Base-by-base conservation (phyloP, 2,888 invertebrate species). In the Caenorhabditis sinica region DNA sequence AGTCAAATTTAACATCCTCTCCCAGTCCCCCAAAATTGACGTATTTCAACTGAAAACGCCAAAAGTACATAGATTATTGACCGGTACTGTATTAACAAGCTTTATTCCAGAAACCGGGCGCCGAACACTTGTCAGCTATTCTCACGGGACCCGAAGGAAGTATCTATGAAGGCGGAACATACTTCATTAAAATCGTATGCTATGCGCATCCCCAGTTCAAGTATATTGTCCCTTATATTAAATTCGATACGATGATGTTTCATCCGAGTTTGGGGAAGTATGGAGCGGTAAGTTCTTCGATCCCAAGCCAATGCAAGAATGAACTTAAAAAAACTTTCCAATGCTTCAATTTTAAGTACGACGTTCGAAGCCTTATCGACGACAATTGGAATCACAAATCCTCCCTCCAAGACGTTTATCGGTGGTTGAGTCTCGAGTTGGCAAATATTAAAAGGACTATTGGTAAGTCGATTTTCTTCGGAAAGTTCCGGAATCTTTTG, bases 231-330 rank as follows among this genome's bases (percentile, higher is more conserved):
- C 98, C 98, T 89, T 97, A 97, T 95, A 96, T 96, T 94, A 93
- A 91, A 69, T 97, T 97, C 95, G 95, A 96, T 88, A 99, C 98
- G 87, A 95, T 98, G 93, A 98, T 99, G 94, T 99, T 98, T 94
- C 98, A 99, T 94, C 98, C 98, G 95, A 99, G 98, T 95, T 98
- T 99, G 93, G 98, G 98, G 95, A 97, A 97, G 93, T 97, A 97
- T 94, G 98, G 98, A 76, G 49, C 60, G 20, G 84, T 84, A 30
- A 45, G 11, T 28, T n/a, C n/a, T n/a, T n/a, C n/a, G n/a, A n/a
- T n/a, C n/a, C n/a, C n/a, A n/a, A n/a, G n/a, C n/a, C n/a, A n/a
- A n/a, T n/a, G n/a, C n/a, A n/a, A n/a, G n/a, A n/a, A n/a, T n/a
- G n/a, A n/a, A n/a, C n/a, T n/a, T n/a, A n/a, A n/a, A n/a, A n/a